Conservation (phyloP, 2,113 vertebrate genomes). For the Hippocampus guttulatus region DNA sequence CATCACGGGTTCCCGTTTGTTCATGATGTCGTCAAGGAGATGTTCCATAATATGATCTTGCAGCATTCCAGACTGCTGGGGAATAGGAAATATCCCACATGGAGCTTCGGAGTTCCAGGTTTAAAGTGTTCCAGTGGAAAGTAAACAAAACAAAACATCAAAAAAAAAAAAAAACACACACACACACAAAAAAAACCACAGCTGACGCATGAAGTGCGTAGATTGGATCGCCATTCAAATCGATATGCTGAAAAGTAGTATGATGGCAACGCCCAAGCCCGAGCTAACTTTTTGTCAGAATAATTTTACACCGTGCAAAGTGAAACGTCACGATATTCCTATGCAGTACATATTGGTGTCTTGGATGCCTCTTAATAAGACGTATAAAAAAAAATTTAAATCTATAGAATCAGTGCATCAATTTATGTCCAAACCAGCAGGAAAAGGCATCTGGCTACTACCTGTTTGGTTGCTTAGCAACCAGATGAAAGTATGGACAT, state of each 20-base stretch:
- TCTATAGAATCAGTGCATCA: too few relatives aligned
- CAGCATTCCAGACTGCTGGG: background rate
- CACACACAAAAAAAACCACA: too few relatives aligned
- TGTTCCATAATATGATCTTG: background rate
- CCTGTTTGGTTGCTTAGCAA: background rate
- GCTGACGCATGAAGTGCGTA: background rate
- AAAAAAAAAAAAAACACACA: too few relatives aligned
- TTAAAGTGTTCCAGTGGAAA: background rate
- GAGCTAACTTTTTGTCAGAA: too few relatives aligned
- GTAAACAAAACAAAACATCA: background rate
- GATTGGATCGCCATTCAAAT: background rate
- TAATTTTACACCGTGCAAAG: background rate
- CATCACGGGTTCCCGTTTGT: background rate
- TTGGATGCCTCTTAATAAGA: too few relatives aligned
- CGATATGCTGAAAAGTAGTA: background rate
- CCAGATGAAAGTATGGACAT: too few relatives aligned
- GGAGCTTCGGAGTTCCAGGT: background rate
- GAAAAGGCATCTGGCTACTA: background rate
- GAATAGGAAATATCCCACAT: slow-evolving; percentile 1
- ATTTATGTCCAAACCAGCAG: too few relatives aligned
- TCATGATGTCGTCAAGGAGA: background rate
- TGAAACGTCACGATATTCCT: background rate
- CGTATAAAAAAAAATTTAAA: too few relatives aligned
- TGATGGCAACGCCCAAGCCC: too few relatives aligned
- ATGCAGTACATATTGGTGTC: too few relatives aligned